These are phyloP conservation scores for Sebastes diaconus DNA, from an alignment of 2,797 vertebrate genomes.

Conservation along the genomic window DNA sequence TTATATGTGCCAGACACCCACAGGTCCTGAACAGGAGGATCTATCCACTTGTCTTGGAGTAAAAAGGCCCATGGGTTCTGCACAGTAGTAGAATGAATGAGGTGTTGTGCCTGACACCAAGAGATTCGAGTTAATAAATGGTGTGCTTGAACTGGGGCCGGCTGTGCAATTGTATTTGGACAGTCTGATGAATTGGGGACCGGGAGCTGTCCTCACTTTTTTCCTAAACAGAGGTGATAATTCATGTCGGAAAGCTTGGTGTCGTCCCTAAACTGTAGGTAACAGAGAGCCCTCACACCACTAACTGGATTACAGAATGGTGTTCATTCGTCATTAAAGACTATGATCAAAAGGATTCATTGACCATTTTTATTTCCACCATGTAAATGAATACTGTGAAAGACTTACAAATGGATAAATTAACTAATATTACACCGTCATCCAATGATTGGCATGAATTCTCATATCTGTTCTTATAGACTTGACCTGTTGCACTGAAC, in stretches of 20 bases:
- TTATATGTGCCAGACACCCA: conserved; percentile 67
- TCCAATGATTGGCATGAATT: neutral
- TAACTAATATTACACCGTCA: neutral
- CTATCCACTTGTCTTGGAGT: conserved; percentile 62
- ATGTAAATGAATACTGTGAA: neutral
- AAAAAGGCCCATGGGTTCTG: conserved; percentile 61
- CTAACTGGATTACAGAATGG: neutral
- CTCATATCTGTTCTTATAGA: neutral
- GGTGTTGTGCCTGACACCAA: conserved; percentile 62
- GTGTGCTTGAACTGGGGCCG: conserved; percentile 57
- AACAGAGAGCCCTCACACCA: neutral
- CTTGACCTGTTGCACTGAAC: neutral
- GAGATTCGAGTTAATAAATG: conserved; percentile 76
- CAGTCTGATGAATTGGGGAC: conserved; percentile 77
- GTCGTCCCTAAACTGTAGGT: conserved; percentile 38
- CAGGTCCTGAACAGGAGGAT: conserved; percentile 51
- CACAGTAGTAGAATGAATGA: conserved; percentile 60
- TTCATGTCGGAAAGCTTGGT: conserved; percentile 50
- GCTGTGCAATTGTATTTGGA: conserved; percentile 73
- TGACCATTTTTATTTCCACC: neutral
- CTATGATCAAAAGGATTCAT: neutral
- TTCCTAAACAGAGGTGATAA: conserved; percentile 63
- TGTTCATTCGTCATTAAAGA: conserved; percentile 10
- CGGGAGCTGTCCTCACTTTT: conserved; percentile 55
- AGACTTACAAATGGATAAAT: neutral